Evolutionary conservation across 2,888 invertebrate species (phyloP), one percentile per base, ranked within the genome.

Genomic region (Mellilla xanthometata): DNA sequence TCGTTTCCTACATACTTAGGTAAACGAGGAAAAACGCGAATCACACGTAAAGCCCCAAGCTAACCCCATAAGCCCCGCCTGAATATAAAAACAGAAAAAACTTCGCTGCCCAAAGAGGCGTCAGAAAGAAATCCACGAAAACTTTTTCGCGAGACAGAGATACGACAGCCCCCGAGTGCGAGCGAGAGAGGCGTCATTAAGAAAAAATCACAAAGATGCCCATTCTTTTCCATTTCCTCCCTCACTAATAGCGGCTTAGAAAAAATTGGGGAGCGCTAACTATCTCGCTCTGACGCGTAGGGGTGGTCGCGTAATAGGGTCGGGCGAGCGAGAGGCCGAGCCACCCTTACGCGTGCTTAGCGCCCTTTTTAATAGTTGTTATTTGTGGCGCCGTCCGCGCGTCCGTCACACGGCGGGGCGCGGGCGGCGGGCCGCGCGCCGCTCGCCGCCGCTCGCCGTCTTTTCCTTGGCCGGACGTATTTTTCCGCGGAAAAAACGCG

Each of bases 151-250:
- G 86, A 72, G 68, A 86, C 67, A 58, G 54, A 64, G 47, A 58
- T 61, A 82, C 64, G 60, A 19, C 41, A 31, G 7, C 19, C 35
- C 28, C 2, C 45, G 52, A 65, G 85, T 65, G 77, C 78, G 76
- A 87, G 83, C 76, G 87, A 80, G 88, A 84, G 69, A 50, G 65
- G 56, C 36, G 68, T 65, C 65, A 73, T 66, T 76, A 83, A 86
- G 85, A 84, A 87, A 89, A 89, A 89, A 88, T 84, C 79, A 78
- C 77, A 87, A 88, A 88, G 88, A 88, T 85, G 79, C 74, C 73
- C 78, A 83, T 88, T 88, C 86, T 86, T 88, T 87, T 88, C 76
- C 85, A 88, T 81, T 87, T 88, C 87, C 88, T 88, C 88, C 87
- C 86, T 81, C 70, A 76, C 81, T 83, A 81, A 83, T 81, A 80